Percentiles rank a stretch among this genome's conserved stretches.
These are phyloP conservation scores for Zaprionus camerounensis DNA, from an alignment of 1,140 invertebrate genomes.

Conservation along the genomic window DNA sequence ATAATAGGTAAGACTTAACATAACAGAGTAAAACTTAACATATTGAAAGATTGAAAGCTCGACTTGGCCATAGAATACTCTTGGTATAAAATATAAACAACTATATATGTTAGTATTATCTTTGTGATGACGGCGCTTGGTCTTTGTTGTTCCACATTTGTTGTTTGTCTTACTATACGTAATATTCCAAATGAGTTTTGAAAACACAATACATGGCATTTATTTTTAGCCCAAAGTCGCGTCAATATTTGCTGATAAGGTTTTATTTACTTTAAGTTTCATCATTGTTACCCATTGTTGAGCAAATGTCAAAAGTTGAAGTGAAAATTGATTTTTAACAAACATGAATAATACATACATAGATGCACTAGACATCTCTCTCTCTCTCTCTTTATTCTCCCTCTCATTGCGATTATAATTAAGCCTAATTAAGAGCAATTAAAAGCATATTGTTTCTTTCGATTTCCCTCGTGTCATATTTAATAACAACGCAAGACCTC, in stretches of 20 bases:
- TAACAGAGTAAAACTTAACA: no score
- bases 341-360: neutral
- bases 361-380: neutral
- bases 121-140: slow-evolving; percentile 6
- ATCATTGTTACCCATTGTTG: neutral
- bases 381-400: slow-evolving; percentile 7
- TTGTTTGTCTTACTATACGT: slow-evolving; percentile 17
- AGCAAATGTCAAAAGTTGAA: neutral
- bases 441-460: slow-evolving; percentile 29
- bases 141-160: slow-evolving; percentile 31
- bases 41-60: neutral
- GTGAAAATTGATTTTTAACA: slow-evolving; percentile 5
- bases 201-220: slow-evolving; percentile 29
- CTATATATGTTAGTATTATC: neutral
- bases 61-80: neutral
- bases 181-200: slow-evolving; percentile 47
- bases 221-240: slow-evolving; percentile 34
- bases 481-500: slow-evolving; percentile 9
- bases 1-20: no score
- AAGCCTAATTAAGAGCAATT: slow-evolving; percentile 55
- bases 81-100: neutral
- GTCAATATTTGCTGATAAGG: slow-evolving; percentile 39
- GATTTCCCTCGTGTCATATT: slow-evolving; percentile 15
- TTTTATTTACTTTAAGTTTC: slow-evolving; percentile 19
- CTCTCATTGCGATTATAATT: slow-evolving; percentile 43